These are phyloP conservation scores for Lampris megalopsis DNA, from an alignment of 2,113 vertebrate genomes.

Conservation along the genomic window DNA sequence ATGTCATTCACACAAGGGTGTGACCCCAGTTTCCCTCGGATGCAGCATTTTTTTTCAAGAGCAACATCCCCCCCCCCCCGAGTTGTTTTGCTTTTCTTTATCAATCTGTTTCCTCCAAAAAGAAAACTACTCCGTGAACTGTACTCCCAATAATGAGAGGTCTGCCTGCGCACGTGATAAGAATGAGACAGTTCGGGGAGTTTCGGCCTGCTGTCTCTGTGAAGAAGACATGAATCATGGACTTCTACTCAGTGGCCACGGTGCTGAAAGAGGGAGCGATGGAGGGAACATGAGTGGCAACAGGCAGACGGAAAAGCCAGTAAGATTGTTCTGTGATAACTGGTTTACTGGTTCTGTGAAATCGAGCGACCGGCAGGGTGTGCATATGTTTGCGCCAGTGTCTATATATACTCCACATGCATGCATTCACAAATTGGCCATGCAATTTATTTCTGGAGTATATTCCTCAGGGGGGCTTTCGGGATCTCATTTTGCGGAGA, in stretches of 20 bases:
- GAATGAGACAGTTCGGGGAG: background rate
- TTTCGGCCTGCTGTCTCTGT: slow-evolving; percentile 1
- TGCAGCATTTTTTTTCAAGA: slow-evolving; percentile 42
- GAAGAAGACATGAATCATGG: slow-evolving; percentile 7
- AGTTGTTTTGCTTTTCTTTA: slow-evolving; percentile 22
- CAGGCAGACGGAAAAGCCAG: background rate
- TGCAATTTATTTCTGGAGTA: slow-evolving; percentile 63
- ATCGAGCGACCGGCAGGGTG: slow-evolving; percentile 44
- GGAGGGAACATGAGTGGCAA: too few relatives aligned
- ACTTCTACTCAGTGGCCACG: slow-evolving; percentile 13
- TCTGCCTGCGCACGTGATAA: background rate
- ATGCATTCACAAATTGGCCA: slow-evolving; percentile 67
- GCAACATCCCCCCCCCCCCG: slow-evolving; percentile 13
- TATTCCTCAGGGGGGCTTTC: slow-evolving; percentile 62
- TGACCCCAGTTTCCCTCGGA: slow-evolving; percentile 61
- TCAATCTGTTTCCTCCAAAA: slow-evolving; percentile 13
- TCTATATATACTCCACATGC: slow-evolving; percentile 44
- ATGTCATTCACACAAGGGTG: slow-evolving; percentile 14
- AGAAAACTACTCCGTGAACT: slow-evolving; percentile 7
- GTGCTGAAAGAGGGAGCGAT: background rate
- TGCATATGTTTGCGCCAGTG: slow-evolving; percentile 7
- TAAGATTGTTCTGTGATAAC: slow-evolving; percentile 34
- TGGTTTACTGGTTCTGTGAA: slow-evolving; percentile 60
- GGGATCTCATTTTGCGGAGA: slow-evolving; percentile 62
- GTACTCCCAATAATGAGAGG: slow-evolving; percentile 27